A percentile compares a stretch with the other conserved stretches of the same genome.
phyloP scores from a whole-genome alignment of 2,888 invertebrate species.

The Julus scandinavius region DNA sequence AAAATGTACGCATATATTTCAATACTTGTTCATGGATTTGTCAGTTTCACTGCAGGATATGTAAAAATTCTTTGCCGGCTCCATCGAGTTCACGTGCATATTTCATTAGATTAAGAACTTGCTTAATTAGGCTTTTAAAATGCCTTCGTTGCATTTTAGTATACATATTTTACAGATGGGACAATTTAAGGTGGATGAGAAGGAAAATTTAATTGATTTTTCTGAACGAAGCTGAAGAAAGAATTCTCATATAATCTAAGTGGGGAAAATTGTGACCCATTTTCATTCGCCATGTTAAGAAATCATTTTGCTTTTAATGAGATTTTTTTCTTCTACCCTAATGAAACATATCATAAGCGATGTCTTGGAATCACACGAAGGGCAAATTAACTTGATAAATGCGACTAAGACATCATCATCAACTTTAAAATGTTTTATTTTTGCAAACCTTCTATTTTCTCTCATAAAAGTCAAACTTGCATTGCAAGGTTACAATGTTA shows the following conservation, averaged over 20 bases:
- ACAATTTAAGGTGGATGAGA: conserved; percentile 4
- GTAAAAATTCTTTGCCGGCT: not conserved
- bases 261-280: not conserved
- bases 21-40: no score
- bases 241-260: conserved; percentile 1
- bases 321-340: not conserved
- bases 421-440: not conserved
- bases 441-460: no score
- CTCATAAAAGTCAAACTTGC: no score
- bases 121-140: conserved; percentile 27
- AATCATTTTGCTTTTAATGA: conserved; percentile 31
- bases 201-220: conserved; percentile 39
- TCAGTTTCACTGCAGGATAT: no score
- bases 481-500: no score
- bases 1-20: no score
- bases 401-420: not conserved
- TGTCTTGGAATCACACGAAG: not conserved
- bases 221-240: not conserved
- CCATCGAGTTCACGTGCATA: not conserved
- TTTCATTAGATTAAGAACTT: conserved; percentile 37
- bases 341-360: not conserved
- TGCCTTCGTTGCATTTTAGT: conserved; percentile 26
- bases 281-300: conserved; percentile 29
- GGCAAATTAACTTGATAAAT: conserved; percentile 12
- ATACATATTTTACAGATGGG: not conserved